These are phyloP conservation scores for Balaenoptera acutorostrata DNA, from an alignment of 2,113 vertebrate genomes.

Conservation along the genomic window DNA sequence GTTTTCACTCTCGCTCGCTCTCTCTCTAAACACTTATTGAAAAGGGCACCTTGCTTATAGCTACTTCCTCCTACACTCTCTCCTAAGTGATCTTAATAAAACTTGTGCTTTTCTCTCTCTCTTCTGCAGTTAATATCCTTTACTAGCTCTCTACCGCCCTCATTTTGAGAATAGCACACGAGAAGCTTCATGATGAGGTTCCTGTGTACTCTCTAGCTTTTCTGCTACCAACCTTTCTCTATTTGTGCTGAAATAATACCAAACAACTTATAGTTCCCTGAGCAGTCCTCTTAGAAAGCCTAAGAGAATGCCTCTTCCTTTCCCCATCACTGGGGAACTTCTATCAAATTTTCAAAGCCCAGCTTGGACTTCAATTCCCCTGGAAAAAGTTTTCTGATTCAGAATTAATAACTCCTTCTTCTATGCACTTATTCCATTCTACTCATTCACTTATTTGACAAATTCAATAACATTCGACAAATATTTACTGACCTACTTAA, in stretches of 20 bases:
- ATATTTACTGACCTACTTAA: not conserved
- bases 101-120: not conserved
- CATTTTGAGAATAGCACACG: not conserved
- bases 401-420: not conserved
- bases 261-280: not conserved
- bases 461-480: not conserved
- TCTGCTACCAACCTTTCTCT: not conserved
- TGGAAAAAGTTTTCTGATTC: not conserved
- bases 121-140: not conserved
- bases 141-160: not conserved
- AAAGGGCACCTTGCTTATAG: not conserved
- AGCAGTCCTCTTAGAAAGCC: not conserved
- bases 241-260: not conserved
- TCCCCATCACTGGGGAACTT: not conserved
- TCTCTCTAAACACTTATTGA: constrained; percentile 1
- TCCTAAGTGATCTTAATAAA: not conserved
- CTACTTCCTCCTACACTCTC: not conserved
- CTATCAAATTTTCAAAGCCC: constrained; percentile 29
- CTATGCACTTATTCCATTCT: not conserved
- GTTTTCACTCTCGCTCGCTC: not conserved
- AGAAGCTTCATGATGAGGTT: not conserved
- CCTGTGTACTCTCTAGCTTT: not conserved
- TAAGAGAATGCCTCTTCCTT: not conserved
- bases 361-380: not conserved
- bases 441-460: not conserved